Evolutionary conservation across 2,113 vertebrate genomes (phyloP), one percentile per base, ranked within the genome.

Genomic region (Cariama cristata): DNA sequence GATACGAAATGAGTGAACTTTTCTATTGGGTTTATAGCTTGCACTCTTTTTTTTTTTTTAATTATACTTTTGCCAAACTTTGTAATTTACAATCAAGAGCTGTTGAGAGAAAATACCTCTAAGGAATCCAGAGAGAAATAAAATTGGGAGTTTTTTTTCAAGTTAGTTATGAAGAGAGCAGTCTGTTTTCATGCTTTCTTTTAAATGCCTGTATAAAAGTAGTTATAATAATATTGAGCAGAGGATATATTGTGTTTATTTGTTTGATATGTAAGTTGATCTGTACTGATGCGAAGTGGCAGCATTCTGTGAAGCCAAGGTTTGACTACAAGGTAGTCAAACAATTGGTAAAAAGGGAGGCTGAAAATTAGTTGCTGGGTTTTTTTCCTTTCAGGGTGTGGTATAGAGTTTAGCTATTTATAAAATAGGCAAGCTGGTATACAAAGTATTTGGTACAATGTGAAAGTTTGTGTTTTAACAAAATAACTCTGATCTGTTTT

Each of bases 81-180:
- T 97, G 14, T 95, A 93, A 97, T 97, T 97, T 95, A 95, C 73
- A 96, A 82, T 97, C 79, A 96, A 94, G 94, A 92, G 85, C 93
- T 96, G 97, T 96, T 97, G 90, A 93, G 66, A 94, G 86, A 83
- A 94, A 97, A 86, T 89, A 60, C 50, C 94, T 90, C 7, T 87
- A 88, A 88, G 83, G 80, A 97, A 93, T 80, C 91, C 66, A 91
- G 83, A 95, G 53, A 80, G 77, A 96, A 97, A 96, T 96, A 96
- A 95, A 97, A 95, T 62, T 76, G 90, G 56, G 96, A 86, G 83
- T 32, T 13, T 63, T 84, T 71, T 96, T 96, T 86, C 58, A 91
- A 19, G 55, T 86, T 88, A 94, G 68, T 91, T 84, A 96, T 66
- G 56, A 95, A 97, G 92, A 96, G 72, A 97, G 75, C 93, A 95